Evolutionary conservation across 2,888 invertebrate species (phyloP), one percentile per base, ranked within the genome.

Genomic region (Lithophane semibrunnea): DNA sequence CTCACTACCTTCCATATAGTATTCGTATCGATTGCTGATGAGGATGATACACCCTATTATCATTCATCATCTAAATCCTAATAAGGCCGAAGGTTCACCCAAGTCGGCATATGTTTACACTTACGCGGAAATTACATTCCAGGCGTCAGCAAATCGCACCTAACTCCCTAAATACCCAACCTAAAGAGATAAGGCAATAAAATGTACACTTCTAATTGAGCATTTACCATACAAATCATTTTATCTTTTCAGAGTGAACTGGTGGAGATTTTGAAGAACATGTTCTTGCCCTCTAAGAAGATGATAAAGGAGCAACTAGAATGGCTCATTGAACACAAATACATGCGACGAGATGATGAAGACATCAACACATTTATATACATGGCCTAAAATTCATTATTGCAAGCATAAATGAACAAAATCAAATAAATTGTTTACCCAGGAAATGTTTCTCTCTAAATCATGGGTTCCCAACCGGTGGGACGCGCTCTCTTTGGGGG

Each of bases 241-340:
- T 61, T 84, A 78, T 81, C 82, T 86, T 75, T 95, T 95, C 94
- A 97, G 97, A 99, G 99, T 76, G 99, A 99, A 97, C 97, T 99
- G 79, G 98, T 99, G 29, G 99, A 99, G 96, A 99, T 99, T 92
- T 97, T 99, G 90, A 99, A 99, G 96, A 99, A 99, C 93, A 99
- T 99, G 99, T 99, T 99, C 97, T 97, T 99, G 92, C 99, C 99
- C 47, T 99, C 99, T 84, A 99, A 99, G 95, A 99, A 99, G 96
- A 99, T 99, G 98, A 99, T 99, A 90, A 99, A 99, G 95, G 99
- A 99, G 96, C 99, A 99, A 96, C 97, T 99, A 73, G 99, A 99
- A 95, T 99, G 99, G 99, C 98, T 99, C 65, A 99, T 99, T 86
- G 99, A 99, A 96, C 99, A 99, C 95, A 99, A 99, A 94, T 99